phyloP scores from a whole-genome alignment of 2,888 invertebrate species.

The Pilophorus perplexus region DNA sequence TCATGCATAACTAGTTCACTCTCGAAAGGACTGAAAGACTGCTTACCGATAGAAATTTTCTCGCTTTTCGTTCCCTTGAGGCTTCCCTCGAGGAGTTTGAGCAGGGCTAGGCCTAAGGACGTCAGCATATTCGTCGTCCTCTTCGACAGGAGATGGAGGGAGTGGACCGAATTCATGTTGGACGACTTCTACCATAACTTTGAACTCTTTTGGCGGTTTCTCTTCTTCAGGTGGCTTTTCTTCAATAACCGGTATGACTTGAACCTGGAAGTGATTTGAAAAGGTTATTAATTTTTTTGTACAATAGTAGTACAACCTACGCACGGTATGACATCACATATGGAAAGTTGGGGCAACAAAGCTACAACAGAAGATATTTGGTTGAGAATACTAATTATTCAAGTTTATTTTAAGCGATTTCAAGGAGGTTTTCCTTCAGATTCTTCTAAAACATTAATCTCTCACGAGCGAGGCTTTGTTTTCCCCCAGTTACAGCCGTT shows the following conservation, averaged over 20 bases:
- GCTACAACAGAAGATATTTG: no score
- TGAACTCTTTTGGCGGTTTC: slow-evolving; percentile 52
- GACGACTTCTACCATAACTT: slow-evolving; percentile 62
- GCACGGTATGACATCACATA: no score
- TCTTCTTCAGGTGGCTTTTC: slow-evolving; percentile 46
- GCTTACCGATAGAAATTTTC: slow-evolving; percentile 49
- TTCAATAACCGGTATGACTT: slow-evolving; percentile 47
- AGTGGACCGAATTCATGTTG: slow-evolving; percentile 70
- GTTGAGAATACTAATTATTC: no score
- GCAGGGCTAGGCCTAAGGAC: slow-evolving; percentile 58
- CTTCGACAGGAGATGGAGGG: slow-evolving; percentile 80
- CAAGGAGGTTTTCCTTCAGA: no score
- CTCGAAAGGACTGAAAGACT: not conserved
- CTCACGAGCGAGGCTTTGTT: no score
- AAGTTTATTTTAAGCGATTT: no score
- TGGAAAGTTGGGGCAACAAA: no score
- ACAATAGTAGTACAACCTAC: no score
- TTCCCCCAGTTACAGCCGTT: no score
- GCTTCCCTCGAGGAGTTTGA: slow-evolving; percentile 48
- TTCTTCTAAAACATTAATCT: no score
- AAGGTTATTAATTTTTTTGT: not conserved
- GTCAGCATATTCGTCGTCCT: slow-evolving; percentile 73
- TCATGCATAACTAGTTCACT: no score
- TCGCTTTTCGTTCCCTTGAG: slow-evolving; percentile 47
- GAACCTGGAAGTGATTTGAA: no score